A percentile compares a stretch with the other conserved stretches of the same genome.
These are phyloP conservation scores for Dreissena rostriformis DNA, from an alignment of 1,140 invertebrate genomes.

Conservation along the genomic window DNA sequence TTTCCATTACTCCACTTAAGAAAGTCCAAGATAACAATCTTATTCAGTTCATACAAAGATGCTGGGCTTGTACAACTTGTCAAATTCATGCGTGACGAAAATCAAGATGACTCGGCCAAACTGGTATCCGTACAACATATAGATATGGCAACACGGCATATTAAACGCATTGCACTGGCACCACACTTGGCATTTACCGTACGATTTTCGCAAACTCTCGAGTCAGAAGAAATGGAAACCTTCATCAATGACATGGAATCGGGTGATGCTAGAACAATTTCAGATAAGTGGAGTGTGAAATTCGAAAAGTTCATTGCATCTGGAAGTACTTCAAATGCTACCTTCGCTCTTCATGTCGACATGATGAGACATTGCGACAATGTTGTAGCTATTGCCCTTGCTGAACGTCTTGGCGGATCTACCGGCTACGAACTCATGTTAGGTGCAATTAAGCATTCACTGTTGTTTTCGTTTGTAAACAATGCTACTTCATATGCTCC, in stretches of 20 bases:
- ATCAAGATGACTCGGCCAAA: slow-evolving; percentile 32
- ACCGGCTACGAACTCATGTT: slow-evolving; percentile 25
- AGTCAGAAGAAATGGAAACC: neutral
- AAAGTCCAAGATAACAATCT: slow-evolving; percentile 48
- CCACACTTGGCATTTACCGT: slow-evolving; percentile 42
- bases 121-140: slow-evolving; percentile 42
- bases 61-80: slow-evolving; percentile 40
- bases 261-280: neutral
- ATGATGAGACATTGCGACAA: slow-evolving; percentile 53
- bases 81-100: slow-evolving; percentile 49
- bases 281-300: neutral
- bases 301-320: neutral
- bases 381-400: slow-evolving; percentile 14
- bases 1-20: slow-evolving; percentile 46
- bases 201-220: slow-evolving; percentile 12
- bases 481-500: slow-evolving; percentile 26
- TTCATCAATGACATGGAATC: neutral
- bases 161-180: slow-evolving; percentile 27
- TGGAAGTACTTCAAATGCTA: slow-evolving; percentile 5
- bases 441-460: slow-evolving; percentile 1
- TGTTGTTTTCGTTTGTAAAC: slow-evolving; percentile 39
- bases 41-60: slow-evolving; percentile 49
- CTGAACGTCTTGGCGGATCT: slow-evolving; percentile 34
- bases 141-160: slow-evolving; percentile 50
- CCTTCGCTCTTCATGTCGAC: slow-evolving; percentile 43